Evolutionary conservation across 1,140 invertebrate species (phyloP).

Genomic region (Drosophila murphyi): DNA sequence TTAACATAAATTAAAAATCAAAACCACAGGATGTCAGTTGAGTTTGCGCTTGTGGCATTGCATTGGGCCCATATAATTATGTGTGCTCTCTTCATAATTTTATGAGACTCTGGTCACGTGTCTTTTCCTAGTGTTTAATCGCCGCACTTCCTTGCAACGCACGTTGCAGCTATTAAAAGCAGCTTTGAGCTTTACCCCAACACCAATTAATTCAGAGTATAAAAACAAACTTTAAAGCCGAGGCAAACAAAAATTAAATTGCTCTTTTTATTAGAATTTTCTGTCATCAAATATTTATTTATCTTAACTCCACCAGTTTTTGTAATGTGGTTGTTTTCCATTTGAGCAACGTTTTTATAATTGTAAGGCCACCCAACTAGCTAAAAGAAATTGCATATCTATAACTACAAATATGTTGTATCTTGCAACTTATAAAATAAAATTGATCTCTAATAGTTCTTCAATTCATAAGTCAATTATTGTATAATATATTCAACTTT

Average conservation of each 20-base stretch:
- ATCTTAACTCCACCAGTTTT: no score
- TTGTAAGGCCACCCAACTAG: no score
- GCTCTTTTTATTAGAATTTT: not conserved
- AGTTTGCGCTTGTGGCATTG: constrained; percentile 25
- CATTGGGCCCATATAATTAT: constrained; percentile 34
- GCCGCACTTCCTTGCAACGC: constrained; percentile 43
- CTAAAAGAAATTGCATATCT: no score
- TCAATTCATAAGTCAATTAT: no score
- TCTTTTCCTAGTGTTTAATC: constrained; percentile 52
- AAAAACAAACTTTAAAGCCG: constrained; percentile 1
- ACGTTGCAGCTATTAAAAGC: constrained; percentile 71
- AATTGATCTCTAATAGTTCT: no score
- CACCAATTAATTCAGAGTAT: constrained; percentile 35
- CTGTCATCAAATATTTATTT: no score
- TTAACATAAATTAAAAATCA: constrained; percentile 82
- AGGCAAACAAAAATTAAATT: constrained; percentile 6
- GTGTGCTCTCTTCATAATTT: constrained; percentile 24
- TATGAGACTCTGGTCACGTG: constrained; percentile 41
- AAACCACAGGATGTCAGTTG: constrained; percentile 52
- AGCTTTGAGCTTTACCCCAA: constrained; percentile 16
- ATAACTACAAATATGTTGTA: no score
- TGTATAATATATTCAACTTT: no score
- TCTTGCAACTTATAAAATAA: no score
- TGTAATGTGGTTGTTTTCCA: no score
- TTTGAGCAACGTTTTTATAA: no score